Evolutionary conservation across 2,888 invertebrate genomes (phyloP), one percentile per base, ranked within the genome.

Genomic region (Hybos culiciformis): DNA sequence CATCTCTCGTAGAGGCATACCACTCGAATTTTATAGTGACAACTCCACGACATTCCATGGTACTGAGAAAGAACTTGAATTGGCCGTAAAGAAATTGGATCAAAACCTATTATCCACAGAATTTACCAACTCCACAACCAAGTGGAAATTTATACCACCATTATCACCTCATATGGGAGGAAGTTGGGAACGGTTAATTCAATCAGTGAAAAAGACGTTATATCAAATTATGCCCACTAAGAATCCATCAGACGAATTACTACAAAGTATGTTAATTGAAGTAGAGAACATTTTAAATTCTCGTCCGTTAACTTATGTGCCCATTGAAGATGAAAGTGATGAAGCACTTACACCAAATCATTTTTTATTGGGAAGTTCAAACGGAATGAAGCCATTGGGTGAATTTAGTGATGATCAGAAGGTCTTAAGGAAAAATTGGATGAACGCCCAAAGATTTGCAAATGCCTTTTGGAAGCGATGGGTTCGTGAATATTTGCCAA

Each of bases 281-380:
- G 44, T 46, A 24, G 46, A 46, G 41, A 40, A 37, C 23, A 43
- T 53, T 7, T 48, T 54, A 3, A 56, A 56, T 37, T 39, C 46
- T 7, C 33, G 53, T 8, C 46, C 44, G 15, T 32, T 44, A 19
- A 42, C 40, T 12, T 39, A 41, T 21, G 39, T 42, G 39, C 33
- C 45, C 3, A n/a, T 42, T 23, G 46, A 19, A 18, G 9, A 43
- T 46, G 11, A 17, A 33, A 17, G 51, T 39, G 44, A 43, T 5
- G 49, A 53, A 44, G 49, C 51, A 0, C 37, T 54, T 12, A 54
- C 54, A 3, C 50, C 50, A 4, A 53, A 53, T 21, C 52, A 53
- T 41, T 51, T 54, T 36, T 37, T 53, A 15, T 15, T 45, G 18
- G 42, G 43, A 3, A 32, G 37, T 3, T 45, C 48, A 36, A 42